Evolutionary conservation across 2,888 invertebrate species (phyloP).

Genomic region (Muscina levida): DNA sequence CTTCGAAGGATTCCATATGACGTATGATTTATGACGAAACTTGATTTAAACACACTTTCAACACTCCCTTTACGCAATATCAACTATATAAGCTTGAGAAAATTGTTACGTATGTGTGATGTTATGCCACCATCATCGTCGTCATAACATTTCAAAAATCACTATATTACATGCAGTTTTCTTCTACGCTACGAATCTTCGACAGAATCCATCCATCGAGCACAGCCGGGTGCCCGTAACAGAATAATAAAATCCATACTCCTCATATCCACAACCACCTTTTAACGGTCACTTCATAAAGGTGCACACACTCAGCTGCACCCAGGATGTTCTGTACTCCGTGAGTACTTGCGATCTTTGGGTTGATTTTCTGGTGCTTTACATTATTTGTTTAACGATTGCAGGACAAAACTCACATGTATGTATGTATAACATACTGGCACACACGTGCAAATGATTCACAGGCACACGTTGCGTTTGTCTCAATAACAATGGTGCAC

Average conservation of each 20-base stretch:
- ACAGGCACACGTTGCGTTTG: too few relatives aligned
- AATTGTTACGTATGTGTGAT: not conserved
- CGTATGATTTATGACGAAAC: constrained; percentile 30
- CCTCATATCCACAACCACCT: not conserved
- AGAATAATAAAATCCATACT: constrained; percentile 1
- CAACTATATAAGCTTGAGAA: too few relatives aligned
- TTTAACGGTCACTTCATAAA: too few relatives aligned
- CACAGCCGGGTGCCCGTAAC: too few relatives aligned
- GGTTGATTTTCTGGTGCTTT: not conserved
- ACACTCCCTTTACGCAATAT: too few relatives aligned
- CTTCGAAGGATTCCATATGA: constrained; percentile 9
- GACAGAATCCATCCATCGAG: not conserved
- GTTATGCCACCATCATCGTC: constrained; percentile 30
- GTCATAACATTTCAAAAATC: constrained; percentile 59
- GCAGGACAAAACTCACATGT: not conserved
- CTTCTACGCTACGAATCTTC: too few relatives aligned
- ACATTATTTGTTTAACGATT: not conserved
- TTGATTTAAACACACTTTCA: constrained; percentile 24
- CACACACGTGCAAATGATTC: too few relatives aligned
- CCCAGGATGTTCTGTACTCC: not conserved
- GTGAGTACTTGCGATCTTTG: not conserved
- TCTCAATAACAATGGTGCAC: constrained; percentile 45
- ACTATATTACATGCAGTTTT: constrained; percentile 60
- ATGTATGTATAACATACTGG: too few relatives aligned
- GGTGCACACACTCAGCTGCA: too few relatives aligned